Base-by-base conservation (phyloP, 2,888 invertebrate genomes). In the Antheraea assamensis region DNA sequence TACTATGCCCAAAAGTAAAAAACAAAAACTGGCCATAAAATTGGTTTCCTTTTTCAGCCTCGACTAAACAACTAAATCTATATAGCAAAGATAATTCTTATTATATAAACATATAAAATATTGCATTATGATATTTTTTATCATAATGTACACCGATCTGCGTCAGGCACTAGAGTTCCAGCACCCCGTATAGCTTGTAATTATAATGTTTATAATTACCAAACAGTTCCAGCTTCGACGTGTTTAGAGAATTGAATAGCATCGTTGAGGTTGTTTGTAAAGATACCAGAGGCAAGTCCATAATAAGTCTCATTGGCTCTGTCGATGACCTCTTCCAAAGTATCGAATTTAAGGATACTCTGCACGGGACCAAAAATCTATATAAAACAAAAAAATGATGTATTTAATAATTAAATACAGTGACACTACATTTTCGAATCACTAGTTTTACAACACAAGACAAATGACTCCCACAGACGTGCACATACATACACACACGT, bases 311-410 rank as follows among this genome's bases (percentile, higher is more conserved):
- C 92, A 87, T 98, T 98, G 17, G 98, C 97, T 78, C 98, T 95
- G 76, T 97, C 96, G 74, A 98, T 96, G 1, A 97, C 97, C 89
- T 98, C 98, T 1, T 97, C 96, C 70, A 97, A 84, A 1, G 96
- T 96, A 64, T 96, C 96, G 83, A 98, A 98, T 89, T 97, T 98
- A 66, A 98, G 92, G 81, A 98, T 97, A 73, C 96, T 96, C 90
- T 98, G 98, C 0, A 98, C 98, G 0, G 98, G 98, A 0, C 98
- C 98, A 87, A 98, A 98, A 80, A 98, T 98, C 97, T 98, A 80
- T 35, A 64, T 30, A 15, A 17, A 64, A 64, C 4, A 5, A 1
- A 17, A 64, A 64, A 17, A 5, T n/a, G 17, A 17, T 30, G 17
- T 30, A 17, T 27, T 64, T 64, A 64, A 64, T 30, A 2, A 24